These are phyloP conservation scores for Drosophila nigritarsus DNA, from an alignment of 2,888 invertebrate species.

Conservation along the genomic window DNA sequence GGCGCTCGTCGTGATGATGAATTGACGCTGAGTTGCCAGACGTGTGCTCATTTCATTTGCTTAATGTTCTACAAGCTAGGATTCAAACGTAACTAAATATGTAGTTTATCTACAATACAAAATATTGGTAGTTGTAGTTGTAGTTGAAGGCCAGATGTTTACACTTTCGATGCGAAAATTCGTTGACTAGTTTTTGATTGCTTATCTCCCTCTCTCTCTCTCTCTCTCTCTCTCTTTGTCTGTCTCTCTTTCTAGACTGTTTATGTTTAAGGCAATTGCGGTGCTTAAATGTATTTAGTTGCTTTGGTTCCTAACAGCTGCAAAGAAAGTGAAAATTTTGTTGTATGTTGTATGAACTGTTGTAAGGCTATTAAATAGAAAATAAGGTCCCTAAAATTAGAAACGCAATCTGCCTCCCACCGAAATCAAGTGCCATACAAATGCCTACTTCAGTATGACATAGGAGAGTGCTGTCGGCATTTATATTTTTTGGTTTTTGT, in stretches of 20 bases:
- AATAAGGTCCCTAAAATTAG: conserved; percentile 32
- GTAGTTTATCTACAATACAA: conserved; percentile 25
- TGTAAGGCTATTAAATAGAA: conserved; percentile 7
- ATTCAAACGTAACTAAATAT: conserved; percentile 15
- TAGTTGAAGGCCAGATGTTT: conserved; percentile 38
- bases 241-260: conserved; percentile 5
- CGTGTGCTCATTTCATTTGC: conserved; percentile 83
- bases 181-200: conserved; percentile 63
- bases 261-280: conserved; percentile 70
- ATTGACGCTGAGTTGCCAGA: conserved; percentile 84
- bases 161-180: conserved; percentile 61
- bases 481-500: conserved; percentile 1
- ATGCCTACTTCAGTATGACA: conserved; percentile 12
- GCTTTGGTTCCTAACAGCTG: conserved; percentile 48
- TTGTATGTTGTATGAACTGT: not conserved
- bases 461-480: conserved; percentile 16
- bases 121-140: conserved; percentile 1
- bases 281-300: conserved; percentile 57
- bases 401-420: conserved; percentile 20
- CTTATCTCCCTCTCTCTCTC: conserved; percentile 16
- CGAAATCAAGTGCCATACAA: conserved; percentile 11
- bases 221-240: conserved; percentile 8
- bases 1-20: conserved; percentile 80
- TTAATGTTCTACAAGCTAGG: conserved; percentile 36
- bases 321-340: conserved; percentile 37